Conservation (phyloP, 2,113 vertebrate species). For the Sphyrna mokarran region DNA sequence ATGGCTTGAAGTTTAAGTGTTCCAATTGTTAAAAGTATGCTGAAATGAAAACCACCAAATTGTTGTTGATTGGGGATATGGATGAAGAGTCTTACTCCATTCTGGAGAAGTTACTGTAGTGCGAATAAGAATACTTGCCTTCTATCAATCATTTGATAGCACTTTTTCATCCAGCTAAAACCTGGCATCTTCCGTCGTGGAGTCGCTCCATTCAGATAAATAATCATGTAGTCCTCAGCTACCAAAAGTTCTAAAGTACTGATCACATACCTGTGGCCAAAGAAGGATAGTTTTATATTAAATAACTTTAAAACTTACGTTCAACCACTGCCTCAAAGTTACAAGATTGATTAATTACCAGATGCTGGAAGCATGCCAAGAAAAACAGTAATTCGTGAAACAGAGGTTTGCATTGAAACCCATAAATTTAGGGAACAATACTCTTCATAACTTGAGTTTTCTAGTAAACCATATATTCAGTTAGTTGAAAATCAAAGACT, state of each 20-base stretch:
- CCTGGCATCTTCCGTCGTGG: slow-evolving; percentile 91
- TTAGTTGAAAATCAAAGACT: not conserved
- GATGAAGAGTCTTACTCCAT: not conserved
- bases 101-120: not conserved
- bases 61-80: not conserved
- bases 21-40: not conserved
- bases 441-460: not conserved
- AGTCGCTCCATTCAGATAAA: slow-evolving; percentile 94
- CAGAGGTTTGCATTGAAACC: not conserved
- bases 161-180: slow-evolving; percentile 91
- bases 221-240: slow-evolving; percentile 95
- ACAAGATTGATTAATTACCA: not conserved
- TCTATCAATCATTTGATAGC: slow-evolving; percentile 96
- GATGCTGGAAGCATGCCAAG: not conserved
- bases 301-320: slow-evolving; percentile 32
- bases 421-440: not conserved
- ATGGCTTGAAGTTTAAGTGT: not conserved
- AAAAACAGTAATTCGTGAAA: not conserved
- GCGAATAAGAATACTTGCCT: slow-evolving; percentile 54
- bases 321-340: not conserved
- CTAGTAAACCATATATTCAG: not conserved
- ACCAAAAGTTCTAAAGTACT: slow-evolving; percentile 94
- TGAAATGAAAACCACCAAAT: not conserved
- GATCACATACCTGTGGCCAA: slow-evolving; percentile 78
- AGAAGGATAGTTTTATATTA: not conserved